Evolutionary conservation across 2,888 invertebrate species (phyloP), one percentile per base, ranked within the genome.

Genomic region (Nycteola revayana): DNA sequence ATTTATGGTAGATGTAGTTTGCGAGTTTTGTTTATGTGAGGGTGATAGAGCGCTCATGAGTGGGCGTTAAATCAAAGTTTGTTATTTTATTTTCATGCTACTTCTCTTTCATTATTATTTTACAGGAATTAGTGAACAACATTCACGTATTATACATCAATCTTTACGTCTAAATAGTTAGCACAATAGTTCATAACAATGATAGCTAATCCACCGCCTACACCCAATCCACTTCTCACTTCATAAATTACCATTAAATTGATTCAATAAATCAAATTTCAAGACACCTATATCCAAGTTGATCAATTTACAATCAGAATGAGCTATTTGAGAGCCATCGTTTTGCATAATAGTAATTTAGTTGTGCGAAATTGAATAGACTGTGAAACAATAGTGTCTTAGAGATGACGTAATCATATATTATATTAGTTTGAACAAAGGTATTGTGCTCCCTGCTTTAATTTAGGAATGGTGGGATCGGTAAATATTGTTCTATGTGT

Each of bases 241-340:
- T 41, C 40, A 49, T 41, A 58, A 40, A 57, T 53, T 50, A 57
- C 47, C 41, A 51, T 49, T 38, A 46, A 54, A 49, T 51, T 36
- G 42, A 41, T 42, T 42, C 52, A 49, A 57, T 57, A 57, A 54
- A 51, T 54, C 58, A 52, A 43, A 56, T 51, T 40, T 47, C 46
- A 28, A 21, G 21, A 21, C 25, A 36, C 36, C 34, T 40, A 53
- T 53, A 50, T 47, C 41, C 26, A 56, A 63, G 66, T 62, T 75
- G 75, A 73, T 73, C 70, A 77, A 77, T 77, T 76, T 76, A 73
- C 77, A 75, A 77, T 73, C 65, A 69, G 64, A 68, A 77, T 75
- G 65, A 76, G 65, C 49, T 55, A 60, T 39, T 62, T 42, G 42
- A 40, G 54, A 48, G 39, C 42, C 43, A 48, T 44, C 49, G 47